phyloP scores from a whole-genome alignment of 2,888 invertebrate genomes.

The Zele albiditarsus region DNA sequence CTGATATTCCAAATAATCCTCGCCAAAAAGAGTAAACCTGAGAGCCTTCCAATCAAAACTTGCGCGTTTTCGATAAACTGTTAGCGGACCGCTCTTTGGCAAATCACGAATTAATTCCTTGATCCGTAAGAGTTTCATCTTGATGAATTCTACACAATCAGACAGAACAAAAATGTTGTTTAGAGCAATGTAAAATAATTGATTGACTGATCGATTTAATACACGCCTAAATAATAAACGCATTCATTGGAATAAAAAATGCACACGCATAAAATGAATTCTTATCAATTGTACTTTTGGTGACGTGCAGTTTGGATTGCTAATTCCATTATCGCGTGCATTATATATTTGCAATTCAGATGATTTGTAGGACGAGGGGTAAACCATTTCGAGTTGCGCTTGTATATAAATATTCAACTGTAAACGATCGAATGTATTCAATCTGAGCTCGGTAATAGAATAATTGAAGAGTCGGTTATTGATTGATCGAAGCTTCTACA shows the following conservation, averaged over 20 bases:
- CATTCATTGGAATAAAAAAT: background rate
- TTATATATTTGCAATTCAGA: background rate
- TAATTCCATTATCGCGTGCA: background rate
- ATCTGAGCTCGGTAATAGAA: background rate
- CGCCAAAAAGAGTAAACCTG: slow-evolving; percentile 86
- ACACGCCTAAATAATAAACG: too few relatives aligned
- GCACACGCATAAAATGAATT: background rate
- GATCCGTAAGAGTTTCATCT: slow-evolving; percentile 41
- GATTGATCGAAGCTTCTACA: background rate
- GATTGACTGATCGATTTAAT: background rate
- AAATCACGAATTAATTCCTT: slow-evolving; percentile 79
- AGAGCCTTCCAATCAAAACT: slow-evolving; percentile 92
- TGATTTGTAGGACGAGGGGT: background rate
- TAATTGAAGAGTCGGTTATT: background rate
- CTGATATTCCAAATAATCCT: slow-evolving; percentile 84
- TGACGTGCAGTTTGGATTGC: background rate
- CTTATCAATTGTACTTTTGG: background rate
- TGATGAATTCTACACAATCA: slow-evolving; percentile 31
- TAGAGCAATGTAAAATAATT: background rate
- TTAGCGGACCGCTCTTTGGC: slow-evolving; percentile 86
- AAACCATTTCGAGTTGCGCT: background rate
- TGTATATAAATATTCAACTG: background rate
- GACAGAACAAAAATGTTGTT: background rate
- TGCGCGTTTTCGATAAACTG: slow-evolving; percentile 84
- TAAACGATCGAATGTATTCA: background rate